Conservation (phyloP, 2,888 invertebrate species). For the Scaptomyza polygonia region DNA sequence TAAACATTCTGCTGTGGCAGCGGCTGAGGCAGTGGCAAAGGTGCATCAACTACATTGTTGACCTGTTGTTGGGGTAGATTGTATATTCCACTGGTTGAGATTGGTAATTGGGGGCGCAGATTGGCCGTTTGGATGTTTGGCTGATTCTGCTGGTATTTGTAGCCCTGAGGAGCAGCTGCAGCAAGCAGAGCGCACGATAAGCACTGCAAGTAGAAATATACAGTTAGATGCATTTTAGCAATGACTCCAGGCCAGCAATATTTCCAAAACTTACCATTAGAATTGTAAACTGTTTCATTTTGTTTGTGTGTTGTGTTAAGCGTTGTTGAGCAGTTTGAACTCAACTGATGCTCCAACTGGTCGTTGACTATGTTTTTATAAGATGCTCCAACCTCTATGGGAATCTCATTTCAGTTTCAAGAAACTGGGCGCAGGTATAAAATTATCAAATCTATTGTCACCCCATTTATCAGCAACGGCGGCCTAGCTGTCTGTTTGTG, state of each 20-base stretch:
- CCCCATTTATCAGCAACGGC: constrained; percentile 23
- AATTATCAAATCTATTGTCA: constrained; percentile 64
- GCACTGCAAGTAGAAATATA: constrained; percentile 53
- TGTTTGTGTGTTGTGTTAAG: constrained; percentile 18
- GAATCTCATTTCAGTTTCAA: constrained; percentile 36
- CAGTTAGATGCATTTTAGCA: neutral
- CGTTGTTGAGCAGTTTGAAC: constrained; percentile 35
- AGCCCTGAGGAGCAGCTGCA: constrained; percentile 68
- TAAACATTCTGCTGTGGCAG: constrained; percentile 31
- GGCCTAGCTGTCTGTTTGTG: constrained; percentile 19
- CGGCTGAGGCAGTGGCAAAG: constrained; percentile 3
- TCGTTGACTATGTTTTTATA: constrained; percentile 68
- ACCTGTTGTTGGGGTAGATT: constrained; percentile 52
- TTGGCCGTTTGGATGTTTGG: constrained; percentile 55
- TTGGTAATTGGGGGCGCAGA: constrained; percentile 66
- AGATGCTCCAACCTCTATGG: constrained; percentile 39
- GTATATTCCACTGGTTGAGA: constrained; percentile 66
- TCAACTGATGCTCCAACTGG: constrained; percentile 60
- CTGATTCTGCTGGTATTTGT: constrained; percentile 66
- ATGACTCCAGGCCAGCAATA: neutral
- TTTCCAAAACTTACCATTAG: constrained; percentile 66
- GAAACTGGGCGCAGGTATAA: constrained; percentile 56
- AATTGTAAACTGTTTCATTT: constrained; percentile 71
- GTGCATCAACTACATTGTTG: constrained; percentile 22
- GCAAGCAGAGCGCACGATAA: constrained; percentile 53